Conservation (phyloP, 2,888 invertebrate species). For the Drosophila cognata region DNA sequence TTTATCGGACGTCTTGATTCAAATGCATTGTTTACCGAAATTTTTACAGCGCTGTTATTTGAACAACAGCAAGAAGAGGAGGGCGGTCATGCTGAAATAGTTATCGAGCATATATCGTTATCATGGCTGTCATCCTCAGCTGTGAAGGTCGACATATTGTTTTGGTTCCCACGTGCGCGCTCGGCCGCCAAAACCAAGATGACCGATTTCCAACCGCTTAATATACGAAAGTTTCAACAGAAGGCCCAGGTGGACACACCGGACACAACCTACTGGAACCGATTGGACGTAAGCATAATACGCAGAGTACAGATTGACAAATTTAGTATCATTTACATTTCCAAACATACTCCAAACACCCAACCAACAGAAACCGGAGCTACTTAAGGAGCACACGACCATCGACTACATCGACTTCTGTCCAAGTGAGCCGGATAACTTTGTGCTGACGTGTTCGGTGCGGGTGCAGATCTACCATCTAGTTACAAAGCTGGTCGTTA, state of each 20-base stretch:
- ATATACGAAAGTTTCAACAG: constrained; percentile 79
- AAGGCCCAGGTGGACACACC: constrained; percentile 82
- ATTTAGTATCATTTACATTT: neutral
- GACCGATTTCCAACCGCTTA: constrained; percentile 78
- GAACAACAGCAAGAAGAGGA: neutral
- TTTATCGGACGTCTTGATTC: neutral
- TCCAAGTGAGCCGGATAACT: constrained; percentile 94
- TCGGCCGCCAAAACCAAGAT: constrained; percentile 42
- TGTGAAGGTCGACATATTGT: neutral
- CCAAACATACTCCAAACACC: neutral
- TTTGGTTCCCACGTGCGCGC: constrained; percentile 44
- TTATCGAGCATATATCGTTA: neutral
- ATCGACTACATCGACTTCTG: constrained; percentile 96
- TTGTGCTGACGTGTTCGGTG: constrained; percentile 96
- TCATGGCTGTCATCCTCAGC: neutral
- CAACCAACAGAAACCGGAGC: constrained; percentile 89
- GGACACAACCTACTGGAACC: neutral
- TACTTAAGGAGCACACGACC: constrained; percentile 96
- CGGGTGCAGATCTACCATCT: constrained; percentile 95
- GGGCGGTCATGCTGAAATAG: accelerated
- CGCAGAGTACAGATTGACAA: neutral
- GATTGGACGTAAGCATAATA: constrained; percentile 86
- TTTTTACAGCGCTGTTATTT: neutral
- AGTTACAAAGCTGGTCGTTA: constrained; percentile 92
- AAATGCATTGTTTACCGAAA: neutral